Evolutionary conservation across 2,888 invertebrate genomes (phyloP).

Genomic region (Leucoptera coffeella): DNA sequence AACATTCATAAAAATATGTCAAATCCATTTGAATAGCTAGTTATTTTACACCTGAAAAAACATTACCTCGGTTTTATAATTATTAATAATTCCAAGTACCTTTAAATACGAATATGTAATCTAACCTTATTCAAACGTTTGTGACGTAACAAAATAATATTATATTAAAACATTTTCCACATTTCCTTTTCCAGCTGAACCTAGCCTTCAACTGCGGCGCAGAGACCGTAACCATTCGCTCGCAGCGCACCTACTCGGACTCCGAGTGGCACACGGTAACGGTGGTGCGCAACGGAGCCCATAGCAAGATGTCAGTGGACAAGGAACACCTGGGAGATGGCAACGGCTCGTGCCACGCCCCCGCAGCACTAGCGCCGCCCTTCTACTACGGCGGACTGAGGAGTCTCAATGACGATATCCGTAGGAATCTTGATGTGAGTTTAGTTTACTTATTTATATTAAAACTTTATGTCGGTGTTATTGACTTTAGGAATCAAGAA

Average conservation of each 20-base stretch:
- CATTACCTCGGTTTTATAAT: too few species aligned
- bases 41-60: too few species aligned
- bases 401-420: constrained; percentile 22
- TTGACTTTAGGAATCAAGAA: too few species aligned
- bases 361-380: constrained; percentile 61
- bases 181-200: constrained; percentile 41
- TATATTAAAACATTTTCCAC: background rate
- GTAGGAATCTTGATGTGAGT: constrained; percentile 11
- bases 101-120: too few species aligned
- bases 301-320: constrained; percentile 64
- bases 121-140: too few species aligned
- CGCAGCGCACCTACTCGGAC: constrained; percentile 59
- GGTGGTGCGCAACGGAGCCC: constrained; percentile 56
- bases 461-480: too few species aligned
- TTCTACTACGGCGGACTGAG: constrained; percentile 78
- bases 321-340: constrained; percentile 48
- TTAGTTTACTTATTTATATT: too few species aligned
- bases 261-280: constrained; percentile 73
- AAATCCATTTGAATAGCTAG: too few species aligned
- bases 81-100: too few species aligned
- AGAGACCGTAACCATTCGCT: constrained; percentile 52
- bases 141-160: background rate
- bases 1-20: too few species aligned
- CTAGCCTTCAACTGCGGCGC: constrained; percentile 69
- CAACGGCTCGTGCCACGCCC: constrained; percentile 28